Evolutionary conservation across 2,797 vertebrate species (phyloP), one percentile per base, ranked within the genome.

Genomic region (Melanotaenia maccullochi): DNA sequence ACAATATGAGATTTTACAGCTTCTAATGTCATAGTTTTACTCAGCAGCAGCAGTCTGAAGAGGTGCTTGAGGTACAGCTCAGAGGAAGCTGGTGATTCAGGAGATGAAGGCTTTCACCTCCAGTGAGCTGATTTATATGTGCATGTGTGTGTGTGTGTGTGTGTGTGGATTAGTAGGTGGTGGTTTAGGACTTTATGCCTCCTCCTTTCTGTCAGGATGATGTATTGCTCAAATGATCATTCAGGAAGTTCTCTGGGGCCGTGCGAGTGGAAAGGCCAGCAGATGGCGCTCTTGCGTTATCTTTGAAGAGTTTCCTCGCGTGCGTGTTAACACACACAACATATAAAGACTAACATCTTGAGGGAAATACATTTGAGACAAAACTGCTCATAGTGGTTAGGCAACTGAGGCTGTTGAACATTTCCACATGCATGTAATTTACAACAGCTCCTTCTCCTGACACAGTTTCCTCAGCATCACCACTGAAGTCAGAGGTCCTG

Each of bases 281-380:
- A 92, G 94, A 9, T 94, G 95, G 79, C 75, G 95, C 73, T 91
- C 89, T 70, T 93, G 70, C 85, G 94, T 66, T 92, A 94, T 57
- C 85, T 92, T 76, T 35, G 55, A 25, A 12, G 81, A 3, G 84
- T 91, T 70, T 49, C 71, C 12, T 28, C 22, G 18, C 32, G 7
- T 33, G 18, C 36, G n/a, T n/a, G 11, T 8, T 44, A 33, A 14
- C 61, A 32, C 42, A 18, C 58, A 47, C 63, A 6, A 71, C 40
- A 28, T 30, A 60, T 32, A 35, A 9, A 12, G 3, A n/a, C 56
- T 47, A 56, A 40, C 38, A 42, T 70, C 47, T 42, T 67, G 1
- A 33, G 62, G 8, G 78, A 89, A 0, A 0, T 75, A 93, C 54
- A 93, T 90, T 79, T 93, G 20, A 74, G 52, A 61, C 11, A 16